Evolutionary conservation across 2,888 invertebrate species (phyloP).

Genomic region (Mechanitis mazaeus): DNA sequence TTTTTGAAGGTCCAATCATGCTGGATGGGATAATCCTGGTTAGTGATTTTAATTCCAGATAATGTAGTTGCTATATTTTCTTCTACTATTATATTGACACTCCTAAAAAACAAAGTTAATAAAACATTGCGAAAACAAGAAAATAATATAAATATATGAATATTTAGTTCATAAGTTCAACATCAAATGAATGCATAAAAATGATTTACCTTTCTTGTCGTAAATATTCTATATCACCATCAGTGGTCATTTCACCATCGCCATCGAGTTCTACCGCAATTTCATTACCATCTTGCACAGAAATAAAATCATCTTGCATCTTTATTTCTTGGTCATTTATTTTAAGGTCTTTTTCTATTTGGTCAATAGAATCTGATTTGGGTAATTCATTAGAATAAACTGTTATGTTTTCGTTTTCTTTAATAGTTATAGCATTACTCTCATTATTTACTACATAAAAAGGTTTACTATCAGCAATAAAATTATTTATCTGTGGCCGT

Average conservation of each 20-base stretch:
- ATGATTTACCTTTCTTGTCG: neutral
- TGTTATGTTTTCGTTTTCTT: too few relatives aligned
- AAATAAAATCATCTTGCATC: neutral
- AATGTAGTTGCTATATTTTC: slow-evolving; percentile 47
- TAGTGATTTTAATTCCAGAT: slow-evolving; percentile 43
- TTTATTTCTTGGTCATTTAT: too few relatives aligned
- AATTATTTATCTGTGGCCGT: too few relatives aligned
- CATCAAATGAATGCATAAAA: neutral
- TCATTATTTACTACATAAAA: too few relatives aligned
- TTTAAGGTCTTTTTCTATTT: too few relatives aligned
- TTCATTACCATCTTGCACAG: neutral
- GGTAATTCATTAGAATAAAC: too few relatives aligned
- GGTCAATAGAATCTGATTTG: too few relatives aligned
- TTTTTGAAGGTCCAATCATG: slow-evolving; percentile 47
- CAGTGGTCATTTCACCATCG: neutral
- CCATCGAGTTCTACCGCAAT: neutral
- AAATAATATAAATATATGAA: too few relatives aligned
- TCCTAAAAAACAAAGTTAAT: slow-evolving; percentile 39
- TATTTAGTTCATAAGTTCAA: too few relatives aligned
- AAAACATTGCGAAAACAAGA: too few relatives aligned
- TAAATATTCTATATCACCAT: neutral
- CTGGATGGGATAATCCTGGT: slow-evolving; percentile 33
- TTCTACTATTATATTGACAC: slow-evolving; percentile 56
- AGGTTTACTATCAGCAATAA: too few relatives aligned
- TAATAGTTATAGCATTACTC: too few relatives aligned